A percentile compares a stretch with the other conserved stretches of the same genome.
These are phyloP conservation scores for Diadumene lineata DNA, from an alignment of 92 coral and sea anemone species.

Conservation along the genomic window DNA sequence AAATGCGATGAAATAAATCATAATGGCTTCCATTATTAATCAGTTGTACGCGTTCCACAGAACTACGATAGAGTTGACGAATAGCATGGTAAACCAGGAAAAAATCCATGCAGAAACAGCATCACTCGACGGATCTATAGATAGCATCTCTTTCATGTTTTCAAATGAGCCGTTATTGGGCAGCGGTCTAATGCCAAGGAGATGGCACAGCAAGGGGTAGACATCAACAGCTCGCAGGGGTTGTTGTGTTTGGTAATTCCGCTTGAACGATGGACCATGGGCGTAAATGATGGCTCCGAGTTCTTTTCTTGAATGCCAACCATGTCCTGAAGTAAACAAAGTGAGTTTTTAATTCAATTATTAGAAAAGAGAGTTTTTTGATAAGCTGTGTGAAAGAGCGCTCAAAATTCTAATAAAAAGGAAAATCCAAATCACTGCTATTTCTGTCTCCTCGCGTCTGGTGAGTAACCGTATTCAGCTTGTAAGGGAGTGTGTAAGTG, in stretches of 20 bases:
- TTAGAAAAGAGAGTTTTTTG: too few species aligned
- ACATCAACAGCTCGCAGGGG: constrained; percentile 71
- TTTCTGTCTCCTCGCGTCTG: too few species aligned
- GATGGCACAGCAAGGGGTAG: constrained; percentile 86
- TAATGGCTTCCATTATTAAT: too few species aligned
- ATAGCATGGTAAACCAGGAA: neutral
- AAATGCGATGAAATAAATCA: too few species aligned
- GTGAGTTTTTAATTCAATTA: too few species aligned
- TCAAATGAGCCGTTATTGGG: constrained; percentile 87
- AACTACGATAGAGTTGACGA: neutral
- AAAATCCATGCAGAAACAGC: neutral
- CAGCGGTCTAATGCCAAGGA: constrained; percentile 65
- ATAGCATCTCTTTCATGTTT: constrained; percentile 41
- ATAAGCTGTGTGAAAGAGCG: too few species aligned
- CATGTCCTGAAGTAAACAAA: constrained; percentile 35
- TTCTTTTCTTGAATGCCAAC: constrained; percentile 48
- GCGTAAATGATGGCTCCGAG: constrained; percentile 78
- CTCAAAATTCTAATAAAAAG: too few species aligned
- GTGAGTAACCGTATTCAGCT: too few species aligned
- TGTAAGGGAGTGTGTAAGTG: too few species aligned
- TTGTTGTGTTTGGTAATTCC: constrained; percentile 50
- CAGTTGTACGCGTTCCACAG: too few species aligned
- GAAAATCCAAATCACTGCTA: too few species aligned
- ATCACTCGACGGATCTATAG: neutral
- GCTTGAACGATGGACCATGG: constrained; percentile 87